phyloP scores from a whole-genome alignment of 2,888 invertebrate species.

The Itoplectis maculator region DNA sequence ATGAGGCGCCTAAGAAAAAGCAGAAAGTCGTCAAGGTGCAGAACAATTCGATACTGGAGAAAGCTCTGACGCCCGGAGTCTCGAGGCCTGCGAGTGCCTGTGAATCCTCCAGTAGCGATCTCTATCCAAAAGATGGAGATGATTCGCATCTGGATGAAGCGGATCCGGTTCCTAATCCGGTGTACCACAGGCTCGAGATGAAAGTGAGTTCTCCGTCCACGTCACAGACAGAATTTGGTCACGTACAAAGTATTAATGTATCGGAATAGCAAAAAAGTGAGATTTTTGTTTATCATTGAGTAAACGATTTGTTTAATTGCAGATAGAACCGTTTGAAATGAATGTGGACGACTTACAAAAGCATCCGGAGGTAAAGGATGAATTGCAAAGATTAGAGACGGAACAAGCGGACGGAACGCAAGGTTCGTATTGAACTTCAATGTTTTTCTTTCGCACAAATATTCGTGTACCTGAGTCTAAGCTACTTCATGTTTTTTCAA shows the following conservation, averaged over 20 bases:
- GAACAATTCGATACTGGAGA: conserved; percentile 79
- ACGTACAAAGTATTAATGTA: no score
- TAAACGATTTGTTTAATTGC: conserved; percentile 34
- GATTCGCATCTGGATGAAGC: conserved; percentile 51
- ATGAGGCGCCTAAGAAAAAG: conserved; percentile 78
- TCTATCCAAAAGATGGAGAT: conserved; percentile 75
- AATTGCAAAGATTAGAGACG: conserved; percentile 76
- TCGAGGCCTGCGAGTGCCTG: conserved; percentile 73
- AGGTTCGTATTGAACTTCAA: conserved; percentile 73
- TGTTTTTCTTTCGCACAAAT: background rate
- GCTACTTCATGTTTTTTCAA: background rate
- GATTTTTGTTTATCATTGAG: background rate
- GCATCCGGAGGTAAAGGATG: conserved; percentile 72
- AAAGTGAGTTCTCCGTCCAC: conserved; percentile 80
- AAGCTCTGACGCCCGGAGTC: conserved; percentile 75
- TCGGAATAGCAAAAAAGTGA: background rate
- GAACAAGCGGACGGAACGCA: conserved; percentile 76
- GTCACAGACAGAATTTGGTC: no score
- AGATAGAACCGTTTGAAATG: conserved; percentile 81
- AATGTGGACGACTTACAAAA: conserved; percentile 77
- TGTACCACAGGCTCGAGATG: conserved; percentile 80
- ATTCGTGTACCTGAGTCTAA: background rate
- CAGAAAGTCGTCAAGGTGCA: conserved; percentile 75
- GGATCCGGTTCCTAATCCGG: conserved; percentile 75
- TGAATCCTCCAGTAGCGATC: conserved; percentile 76